These are phyloP conservation scores for Dendrocincla fuliginosa DNA, from an alignment of 2,797 vertebrate genomes.

Conservation along the genomic window DNA sequence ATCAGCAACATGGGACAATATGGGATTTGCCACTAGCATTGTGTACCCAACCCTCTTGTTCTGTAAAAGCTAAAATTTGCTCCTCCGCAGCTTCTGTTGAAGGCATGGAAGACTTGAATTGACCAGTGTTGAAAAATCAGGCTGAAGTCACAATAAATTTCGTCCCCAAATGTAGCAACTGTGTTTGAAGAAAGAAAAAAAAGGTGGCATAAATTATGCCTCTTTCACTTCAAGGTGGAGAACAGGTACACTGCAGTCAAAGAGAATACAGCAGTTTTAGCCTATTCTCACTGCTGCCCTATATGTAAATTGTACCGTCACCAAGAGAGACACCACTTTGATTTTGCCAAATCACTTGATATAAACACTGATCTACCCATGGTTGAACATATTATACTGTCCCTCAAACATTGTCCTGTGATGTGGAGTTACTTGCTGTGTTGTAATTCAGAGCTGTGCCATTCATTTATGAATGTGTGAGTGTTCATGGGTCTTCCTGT, in stretches of 20 bases:
- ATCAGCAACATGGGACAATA: not conserved
- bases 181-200: not conserved
- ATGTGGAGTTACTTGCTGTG: slow-evolving; percentile 53
- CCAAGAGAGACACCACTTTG: not conserved
- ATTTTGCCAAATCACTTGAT: slow-evolving; percentile 58
- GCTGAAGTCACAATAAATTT: not conserved
- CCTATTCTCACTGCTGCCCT: not conserved
- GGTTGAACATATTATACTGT: slow-evolving; percentile 36
- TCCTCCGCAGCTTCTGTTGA: not conserved
- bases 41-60: not conserved
- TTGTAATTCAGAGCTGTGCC: slow-evolving; percentile 62
- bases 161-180: not conserved
- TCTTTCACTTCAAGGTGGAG: not conserved
- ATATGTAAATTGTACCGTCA: not conserved
- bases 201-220: not conserved
- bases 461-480: slow-evolving; percentile 42
- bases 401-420: slow-evolving; percentile 5
- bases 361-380: slow-evolving; percentile 47
- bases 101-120: not conserved
- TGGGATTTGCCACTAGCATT: not conserved
- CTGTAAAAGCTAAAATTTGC: not conserved
- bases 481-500: slow-evolving; percentile 48
- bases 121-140: not conserved
- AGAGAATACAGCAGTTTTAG: not conserved
- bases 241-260: not conserved